A percentile compares a stretch with the other conserved stretches of the same genome.
phyloP scores from a whole-genome alignment of 2,888 invertebrate genomes.

The Sarcophaga rosellei region DNA sequence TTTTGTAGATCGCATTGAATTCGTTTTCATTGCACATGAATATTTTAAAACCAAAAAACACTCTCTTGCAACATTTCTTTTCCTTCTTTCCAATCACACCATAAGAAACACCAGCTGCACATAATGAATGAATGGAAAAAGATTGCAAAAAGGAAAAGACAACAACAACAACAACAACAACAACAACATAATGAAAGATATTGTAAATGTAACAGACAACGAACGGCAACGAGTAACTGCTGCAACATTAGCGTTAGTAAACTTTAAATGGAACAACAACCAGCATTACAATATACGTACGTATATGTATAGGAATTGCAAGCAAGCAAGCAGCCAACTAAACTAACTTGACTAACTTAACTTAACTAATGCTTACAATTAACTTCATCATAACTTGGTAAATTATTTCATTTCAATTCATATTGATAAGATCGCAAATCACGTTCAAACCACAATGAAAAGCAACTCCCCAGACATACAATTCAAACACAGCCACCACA shows the following conservation, averaged over 20 bases:
- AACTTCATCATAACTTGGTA: constrained; percentile 78
- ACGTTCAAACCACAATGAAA: constrained; percentile 69
- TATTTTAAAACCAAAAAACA: not conserved
- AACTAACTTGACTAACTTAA: constrained; percentile 60
- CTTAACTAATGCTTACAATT: constrained; percentile 70
- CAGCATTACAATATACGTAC: not conserved
- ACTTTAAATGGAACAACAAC: constrained; percentile 13
- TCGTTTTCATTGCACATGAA: constrained; percentile 15
- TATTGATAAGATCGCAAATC: constrained; percentile 80
- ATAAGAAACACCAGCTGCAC: constrained; percentile 61
- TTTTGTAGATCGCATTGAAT: constrained; percentile 1
- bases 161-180: not conserved
- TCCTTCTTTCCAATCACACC: constrained; percentile 7
- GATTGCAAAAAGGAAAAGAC: constrained; percentile 17
- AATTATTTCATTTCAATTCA: constrained; percentile 79
- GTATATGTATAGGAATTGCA: not conserved
- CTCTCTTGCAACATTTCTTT: constrained; percentile 48
- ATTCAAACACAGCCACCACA: constrained; percentile 17
- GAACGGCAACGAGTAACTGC: constrained; percentile 24
- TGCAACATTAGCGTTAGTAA: constrained; percentile 9
- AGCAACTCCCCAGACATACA: constrained; percentile 39
- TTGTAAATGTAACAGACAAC: constrained; percentile 56
- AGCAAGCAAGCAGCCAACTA: not conserved
- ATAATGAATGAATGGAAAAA: not conserved
- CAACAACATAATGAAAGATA: constrained; percentile 21